Percentiles rank a stretch among this genome's conserved stretches.
These are phyloP conservation scores for Spatulosminthurus flaviceps DNA, from an alignment of 2,888 invertebrate species.

Conservation along the genomic window DNA sequence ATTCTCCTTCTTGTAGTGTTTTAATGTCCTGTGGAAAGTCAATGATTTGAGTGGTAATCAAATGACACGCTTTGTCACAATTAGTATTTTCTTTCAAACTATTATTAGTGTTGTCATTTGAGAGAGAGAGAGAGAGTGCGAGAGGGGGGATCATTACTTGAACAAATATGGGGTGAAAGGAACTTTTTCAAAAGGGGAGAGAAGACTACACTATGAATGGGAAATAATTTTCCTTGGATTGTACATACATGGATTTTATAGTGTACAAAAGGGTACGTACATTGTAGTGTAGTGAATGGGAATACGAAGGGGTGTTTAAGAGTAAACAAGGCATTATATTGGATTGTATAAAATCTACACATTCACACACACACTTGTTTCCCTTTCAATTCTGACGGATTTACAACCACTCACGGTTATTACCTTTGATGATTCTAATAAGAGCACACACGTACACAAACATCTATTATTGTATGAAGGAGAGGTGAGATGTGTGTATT, in stretches of 20 bases:
- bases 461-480: background rate
- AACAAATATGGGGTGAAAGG: conserved; percentile 12
- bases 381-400: background rate
- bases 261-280: too few relatives aligned
- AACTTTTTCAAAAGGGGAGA: too few relatives aligned
- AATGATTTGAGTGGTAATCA: background rate
- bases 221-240: too few relatives aligned
- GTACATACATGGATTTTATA: too few relatives aligned
- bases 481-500: background rate
- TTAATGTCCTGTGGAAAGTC: background rate
- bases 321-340: background rate
- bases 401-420: conserved; percentile 1
- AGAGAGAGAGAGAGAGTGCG: too few relatives aligned
- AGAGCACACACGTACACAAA: background rate
- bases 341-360: too few relatives aligned
- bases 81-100: background rate
- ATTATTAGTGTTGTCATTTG: conserved; percentile 1
- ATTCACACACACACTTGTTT: background rate
- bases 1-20: background rate
- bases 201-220: too few relatives aligned
- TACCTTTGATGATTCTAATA: conserved; percentile 2
- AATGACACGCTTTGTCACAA: background rate
- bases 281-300: too few relatives aligned
- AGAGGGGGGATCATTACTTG: conserved; percentile 18
- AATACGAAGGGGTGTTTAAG: too few relatives aligned